phyloP scores from a whole-genome alignment of 2,113 vertebrate genomes.

The Puntigrus tetrazona region DNA sequence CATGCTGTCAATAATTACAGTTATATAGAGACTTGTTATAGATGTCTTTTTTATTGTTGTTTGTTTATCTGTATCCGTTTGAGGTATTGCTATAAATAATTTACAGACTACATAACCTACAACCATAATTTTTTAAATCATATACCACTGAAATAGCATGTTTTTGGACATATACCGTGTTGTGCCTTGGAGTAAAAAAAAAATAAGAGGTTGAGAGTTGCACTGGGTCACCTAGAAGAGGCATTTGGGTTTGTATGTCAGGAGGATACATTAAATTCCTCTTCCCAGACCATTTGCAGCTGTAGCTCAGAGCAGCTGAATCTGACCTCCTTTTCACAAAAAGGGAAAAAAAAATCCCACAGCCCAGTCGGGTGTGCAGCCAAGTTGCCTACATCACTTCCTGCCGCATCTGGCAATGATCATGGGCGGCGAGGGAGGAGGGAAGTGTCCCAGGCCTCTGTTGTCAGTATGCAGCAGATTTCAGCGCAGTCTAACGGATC shows the following conservation, averaged over 20 bases:
- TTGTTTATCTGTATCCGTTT: neutral
- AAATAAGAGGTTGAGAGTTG: neutral
- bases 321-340: constrained; percentile 72
- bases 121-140: neutral
- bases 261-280: constrained; percentile 51
- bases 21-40: constrained; percentile 9
- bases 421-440: constrained; percentile 53
- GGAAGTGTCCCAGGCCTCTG: constrained; percentile 43
- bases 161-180: neutral
- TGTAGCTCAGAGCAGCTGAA: constrained; percentile 60
- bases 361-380: constrained; percentile 61
- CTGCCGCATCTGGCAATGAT: constrained; percentile 76
- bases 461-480: constrained; percentile 52
- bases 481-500: constrained; percentile 36
- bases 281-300: constrained; percentile 55
- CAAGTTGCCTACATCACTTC: constrained; percentile 73
- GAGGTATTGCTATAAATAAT: neutral
- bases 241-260: constrained; percentile 30
- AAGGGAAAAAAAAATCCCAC: constrained; percentile 58
- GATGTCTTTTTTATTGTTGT: neutral
- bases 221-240: constrained; percentile 14
- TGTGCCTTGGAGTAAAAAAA: neutral
- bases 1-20: neutral
- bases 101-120: neutral
- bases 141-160: neutral